phyloP scores from a whole-genome alignment of 1,140 invertebrate species.

The Vanessa tameamea region DNA sequence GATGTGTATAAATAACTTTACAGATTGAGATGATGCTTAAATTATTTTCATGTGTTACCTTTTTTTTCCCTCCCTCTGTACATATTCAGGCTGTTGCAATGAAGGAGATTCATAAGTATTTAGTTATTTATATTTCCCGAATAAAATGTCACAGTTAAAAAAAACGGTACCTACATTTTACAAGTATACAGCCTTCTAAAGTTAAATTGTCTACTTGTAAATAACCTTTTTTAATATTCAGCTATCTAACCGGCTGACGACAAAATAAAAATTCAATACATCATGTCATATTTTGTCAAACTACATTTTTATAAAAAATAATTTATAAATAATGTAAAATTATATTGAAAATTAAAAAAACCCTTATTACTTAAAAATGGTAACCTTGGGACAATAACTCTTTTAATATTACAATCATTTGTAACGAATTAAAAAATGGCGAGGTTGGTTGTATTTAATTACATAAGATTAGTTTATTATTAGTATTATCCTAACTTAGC shows the following conservation, averaged over 20 bases:
- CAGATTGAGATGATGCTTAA: too few relatives aligned
- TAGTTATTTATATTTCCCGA: too few relatives aligned
- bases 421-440: slow-evolving; percentile 32
- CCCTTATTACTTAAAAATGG: slow-evolving; percentile 31
- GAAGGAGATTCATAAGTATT: too few relatives aligned
- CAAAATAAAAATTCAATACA: slow-evolving; percentile 1
- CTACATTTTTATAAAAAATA: slow-evolving; percentile 6
- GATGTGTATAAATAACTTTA: too few relatives aligned
- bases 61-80: too few relatives aligned
- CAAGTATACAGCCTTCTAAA: too few relatives aligned
- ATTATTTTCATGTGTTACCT: too few relatives aligned
- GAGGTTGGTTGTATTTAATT: slow-evolving; percentile 32
- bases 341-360: slow-evolving; percentile 27
- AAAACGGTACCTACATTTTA: too few relatives aligned
- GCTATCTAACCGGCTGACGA: background rate
- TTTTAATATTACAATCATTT: background rate
- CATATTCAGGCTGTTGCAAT: too few relatives aligned
- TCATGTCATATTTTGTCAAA: slow-evolving; percentile 4
- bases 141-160: too few relatives aligned
- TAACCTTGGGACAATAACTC: slow-evolving; percentile 29
- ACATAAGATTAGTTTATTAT: too few relatives aligned
- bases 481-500: too few relatives aligned
- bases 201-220: background rate
- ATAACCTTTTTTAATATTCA: background rate
- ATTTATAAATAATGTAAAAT: slow-evolving; percentile 34